Evolutionary conservation across 2,797 vertebrate genomes (phyloP), one percentile per base, ranked within the genome.

Genomic region (Gadopsis bispinosus): DNA sequence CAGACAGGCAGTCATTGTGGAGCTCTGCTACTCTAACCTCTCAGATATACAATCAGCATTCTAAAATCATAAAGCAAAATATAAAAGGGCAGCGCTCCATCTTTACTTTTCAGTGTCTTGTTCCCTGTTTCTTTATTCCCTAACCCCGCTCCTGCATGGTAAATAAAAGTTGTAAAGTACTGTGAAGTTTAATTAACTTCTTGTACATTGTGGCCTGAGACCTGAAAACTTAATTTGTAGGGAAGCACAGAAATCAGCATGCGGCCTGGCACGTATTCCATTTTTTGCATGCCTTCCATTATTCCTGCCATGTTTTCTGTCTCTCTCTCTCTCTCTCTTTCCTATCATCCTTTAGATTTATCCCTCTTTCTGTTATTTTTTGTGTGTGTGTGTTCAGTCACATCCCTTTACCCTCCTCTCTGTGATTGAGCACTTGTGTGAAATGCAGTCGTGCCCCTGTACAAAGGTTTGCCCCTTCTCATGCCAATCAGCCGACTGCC

Each of bases 271-370:
- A 55, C 16, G 20, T 45, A 37, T 45, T 39, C 29, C 6, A 1
- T 50, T 29, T 59, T 41, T 66, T 61, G 12, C 41, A 56, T 51
- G 13, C 20, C n/a, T 50, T 62, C n/a, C 61, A 61, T 66, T 71
- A 60, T 50, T 39, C 29, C 19, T 51, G 37, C 5, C 37, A 10
- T 78, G 5, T 37, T 69, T 31, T 45, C 8, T 29, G 3, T 58
- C 22, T 61, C 12, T 61, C 9, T 48, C 3, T 50, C 14, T 61
- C 8, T 54, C 4, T 48, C 17, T 48, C n/a, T 37, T 12, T 53
- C 9, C 37, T 22, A 26, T 70, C 16, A 14, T 54, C 5, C 4
- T 74, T 29, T 47, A 12, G 20, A 76, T 53, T 54, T 17, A 22
- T 59, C 71, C 64, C 7, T 50, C 39, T 39, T 26, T 54, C n/a